Evolutionary conservation across 2,888 invertebrate species (phyloP).

Genomic region (Himalopsyche tibetana): DNA sequence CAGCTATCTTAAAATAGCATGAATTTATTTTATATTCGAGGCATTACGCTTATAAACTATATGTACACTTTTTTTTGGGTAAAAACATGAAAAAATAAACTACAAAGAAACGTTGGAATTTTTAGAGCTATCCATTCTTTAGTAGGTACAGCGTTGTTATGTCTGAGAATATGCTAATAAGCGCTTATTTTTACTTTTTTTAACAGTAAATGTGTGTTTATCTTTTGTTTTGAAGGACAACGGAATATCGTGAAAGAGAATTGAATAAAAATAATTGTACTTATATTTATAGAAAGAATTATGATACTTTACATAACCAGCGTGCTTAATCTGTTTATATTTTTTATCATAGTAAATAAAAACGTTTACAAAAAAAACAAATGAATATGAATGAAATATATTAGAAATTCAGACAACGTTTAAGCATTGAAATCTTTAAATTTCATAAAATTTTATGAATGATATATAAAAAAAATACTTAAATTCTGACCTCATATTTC

Average conservation of each 20-base stretch:
- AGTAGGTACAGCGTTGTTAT: background rate
- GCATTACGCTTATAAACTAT: background rate
- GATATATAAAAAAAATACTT: no score
- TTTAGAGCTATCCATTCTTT: background rate
- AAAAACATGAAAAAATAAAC: background rate
- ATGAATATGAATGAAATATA: no score
- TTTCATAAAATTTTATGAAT: no score
- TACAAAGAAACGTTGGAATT: slow-evolving; percentile 27
- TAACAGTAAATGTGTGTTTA: background rate
- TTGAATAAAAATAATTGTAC: background rate
- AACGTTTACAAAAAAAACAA: no score
- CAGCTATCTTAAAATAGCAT: no score
- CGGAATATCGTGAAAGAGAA: background rate
- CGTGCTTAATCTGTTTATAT: no score
- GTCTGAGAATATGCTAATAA: slow-evolving; percentile 27
- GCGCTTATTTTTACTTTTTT: slow-evolving; percentile 7
- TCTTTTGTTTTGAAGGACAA: background rate
- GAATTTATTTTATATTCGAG: background rate
- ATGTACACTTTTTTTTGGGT: no score
- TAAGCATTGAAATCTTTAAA: no score
- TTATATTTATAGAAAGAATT: background rate
- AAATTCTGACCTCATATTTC: no score
- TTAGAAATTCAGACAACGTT: no score
- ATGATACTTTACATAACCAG: no score
- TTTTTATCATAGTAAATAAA: no score